Conservation (phyloP, 2,113 vertebrate genomes). For the Semicossyphus pulcher region DNA sequence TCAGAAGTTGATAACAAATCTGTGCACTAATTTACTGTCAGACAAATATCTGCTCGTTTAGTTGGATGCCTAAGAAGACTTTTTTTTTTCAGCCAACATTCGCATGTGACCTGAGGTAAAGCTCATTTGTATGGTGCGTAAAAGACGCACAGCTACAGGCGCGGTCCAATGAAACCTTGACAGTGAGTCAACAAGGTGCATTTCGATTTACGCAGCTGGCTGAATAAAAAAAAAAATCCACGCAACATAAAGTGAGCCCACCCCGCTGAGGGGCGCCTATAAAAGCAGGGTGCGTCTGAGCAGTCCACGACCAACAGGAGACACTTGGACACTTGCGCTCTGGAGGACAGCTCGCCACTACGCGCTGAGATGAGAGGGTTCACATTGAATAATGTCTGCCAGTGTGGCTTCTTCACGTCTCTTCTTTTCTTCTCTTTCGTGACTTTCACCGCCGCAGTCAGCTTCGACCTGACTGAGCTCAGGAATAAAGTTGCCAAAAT, state of each 20-base stretch:
- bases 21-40: not conserved
- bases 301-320: conserved; percentile 32
- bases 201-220: conserved; percentile 13
- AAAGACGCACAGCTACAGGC: conserved; percentile 41
- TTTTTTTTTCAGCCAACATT: not conserved
- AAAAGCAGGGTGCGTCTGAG: conserved; percentile 58
- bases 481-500: conserved; percentile 88
- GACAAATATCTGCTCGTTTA: not conserved
- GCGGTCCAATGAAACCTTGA: not conserved
- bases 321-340: conserved; percentile 52
- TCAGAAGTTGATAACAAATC: no score
- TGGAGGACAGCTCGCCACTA: conserved; percentile 28
- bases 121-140: conserved; percentile 24
- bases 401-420: conserved; percentile 77
- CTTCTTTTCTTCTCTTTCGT: conserved; percentile 85
- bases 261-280: conserved; percentile 61
- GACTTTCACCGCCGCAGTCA: conserved; percentile 80
- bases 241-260: conserved; percentile 51
- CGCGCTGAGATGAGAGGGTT: conserved; percentile 71
- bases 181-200: conserved; percentile 17
- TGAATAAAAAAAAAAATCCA: conserved; percentile 25
- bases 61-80: not conserved
- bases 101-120: not conserved
- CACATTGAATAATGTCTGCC: conserved; percentile 67
- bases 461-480: conserved; percentile 86